A percentile compares a stretch with the other conserved stretches of the same genome.
Evolutionary conservation across 2,888 invertebrate genomes (phyloP).

Genomic region (Dendrolimus pini): DNA sequence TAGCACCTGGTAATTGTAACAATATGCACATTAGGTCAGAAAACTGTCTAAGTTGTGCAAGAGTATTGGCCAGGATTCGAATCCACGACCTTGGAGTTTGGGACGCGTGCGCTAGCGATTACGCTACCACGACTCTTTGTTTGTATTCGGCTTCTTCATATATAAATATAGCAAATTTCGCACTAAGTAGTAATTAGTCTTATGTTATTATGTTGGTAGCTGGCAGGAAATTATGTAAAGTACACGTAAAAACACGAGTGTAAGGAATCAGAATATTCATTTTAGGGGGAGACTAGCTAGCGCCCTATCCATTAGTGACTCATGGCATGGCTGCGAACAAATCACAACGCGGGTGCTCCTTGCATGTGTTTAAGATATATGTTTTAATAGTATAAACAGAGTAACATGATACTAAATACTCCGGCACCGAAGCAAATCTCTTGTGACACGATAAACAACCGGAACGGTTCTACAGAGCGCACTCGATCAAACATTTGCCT

Average conservation of each 20-base stretch:
- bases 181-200: too few relatives aligned
- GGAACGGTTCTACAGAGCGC: conserved; percentile 27
- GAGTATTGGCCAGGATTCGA: too few relatives aligned
- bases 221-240: conserved; percentile 69
- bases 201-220: conserved; percentile 31
- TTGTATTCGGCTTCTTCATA: too few relatives aligned
- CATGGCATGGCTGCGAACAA: conserved; percentile 54
- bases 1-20: too few relatives aligned
- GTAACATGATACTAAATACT: conserved; percentile 51
- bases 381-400: conserved; percentile 44
- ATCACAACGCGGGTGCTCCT: conserved; percentile 36
- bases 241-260: conserved; percentile 59
- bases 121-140: too few relatives aligned
- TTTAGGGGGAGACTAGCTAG: conserved; percentile 37
- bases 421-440: conserved; percentile 44
- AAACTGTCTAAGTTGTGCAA: too few relatives aligned
- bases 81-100: too few relatives aligned
- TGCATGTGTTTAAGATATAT: conserved; percentile 44
- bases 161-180: too few relatives aligned
- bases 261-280: conserved; percentile 68
- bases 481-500: conserved; percentile 44
- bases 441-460: conserved; percentile 45
- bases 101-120: too few relatives aligned
- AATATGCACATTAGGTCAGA: too few relatives aligned
- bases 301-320: conserved; percentile 66